Conservation (phyloP, 1,140 invertebrate species). For the Bombus balteatus region DNA sequence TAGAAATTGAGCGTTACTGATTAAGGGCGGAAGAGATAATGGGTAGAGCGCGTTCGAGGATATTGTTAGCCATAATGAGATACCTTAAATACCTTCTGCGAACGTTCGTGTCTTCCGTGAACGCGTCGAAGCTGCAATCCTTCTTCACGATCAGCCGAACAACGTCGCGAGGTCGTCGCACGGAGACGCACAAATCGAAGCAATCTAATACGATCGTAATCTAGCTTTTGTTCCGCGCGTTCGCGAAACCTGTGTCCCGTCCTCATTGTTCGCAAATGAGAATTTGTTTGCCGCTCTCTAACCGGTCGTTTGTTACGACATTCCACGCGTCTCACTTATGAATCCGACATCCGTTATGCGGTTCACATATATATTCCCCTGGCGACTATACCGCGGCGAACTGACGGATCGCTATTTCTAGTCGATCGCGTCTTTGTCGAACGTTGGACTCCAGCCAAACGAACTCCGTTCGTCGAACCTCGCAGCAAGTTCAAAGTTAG, state of each 20-base stretch:
- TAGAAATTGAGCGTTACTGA: constrained; percentile 56
- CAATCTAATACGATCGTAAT: neutral
- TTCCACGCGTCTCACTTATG: constrained; percentile 48
- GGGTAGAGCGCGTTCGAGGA: constrained; percentile 23
- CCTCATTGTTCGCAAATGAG: constrained; percentile 40
- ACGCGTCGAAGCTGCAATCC: neutral
- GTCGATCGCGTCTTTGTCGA: neutral
- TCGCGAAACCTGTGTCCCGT: neutral
- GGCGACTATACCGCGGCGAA: neutral
- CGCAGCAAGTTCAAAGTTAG: neutral
- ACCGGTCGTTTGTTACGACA: constrained; percentile 25
- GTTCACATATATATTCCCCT: constrained; percentile 1
- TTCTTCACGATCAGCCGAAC: fast-evolving
- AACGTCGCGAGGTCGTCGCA: neutral
- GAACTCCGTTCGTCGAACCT: neutral
- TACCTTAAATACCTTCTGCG: constrained; percentile 12
- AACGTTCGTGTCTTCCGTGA: constrained; percentile 18
- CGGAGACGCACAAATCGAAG: neutral
- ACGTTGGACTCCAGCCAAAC: neutral
- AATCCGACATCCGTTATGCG: constrained; percentile 48
- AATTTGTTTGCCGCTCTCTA: constrained; percentile 11
- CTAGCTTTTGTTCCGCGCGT: neutral
- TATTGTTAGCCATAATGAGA: constrained; percentile 47
- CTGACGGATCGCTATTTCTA: neutral
- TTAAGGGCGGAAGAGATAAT: constrained; percentile 53